Evolutionary conservation across 2,888 invertebrate species (phyloP).

Genomic region (Pandemis cinnamomeana): DNA sequence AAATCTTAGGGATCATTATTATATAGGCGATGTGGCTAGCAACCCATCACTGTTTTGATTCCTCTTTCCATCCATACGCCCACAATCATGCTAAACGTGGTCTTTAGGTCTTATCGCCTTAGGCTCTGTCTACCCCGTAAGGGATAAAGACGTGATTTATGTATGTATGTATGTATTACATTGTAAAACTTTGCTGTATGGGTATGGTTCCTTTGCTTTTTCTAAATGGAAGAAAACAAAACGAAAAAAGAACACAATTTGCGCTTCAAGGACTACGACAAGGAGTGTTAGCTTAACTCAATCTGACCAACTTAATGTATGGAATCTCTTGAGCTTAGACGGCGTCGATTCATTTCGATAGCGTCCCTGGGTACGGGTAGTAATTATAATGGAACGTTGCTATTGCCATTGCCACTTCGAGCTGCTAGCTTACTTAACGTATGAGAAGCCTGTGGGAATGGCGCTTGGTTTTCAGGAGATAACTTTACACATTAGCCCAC

Average conservation of each 20-base stretch:
- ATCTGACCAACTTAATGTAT: conserved; percentile 13
- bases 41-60: no score
- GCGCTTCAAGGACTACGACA: background rate
- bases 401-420: background rate
- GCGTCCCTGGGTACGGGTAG: conserved; percentile 21
- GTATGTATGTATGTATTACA: no score
- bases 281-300: conserved; percentile 4
- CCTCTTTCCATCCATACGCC: no score
- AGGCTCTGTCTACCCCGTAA: no score
- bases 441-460: conserved; percentile 5
- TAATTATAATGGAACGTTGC: conserved; percentile 35
- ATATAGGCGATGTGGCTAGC: no score
- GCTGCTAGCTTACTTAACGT: conserved; percentile 7
- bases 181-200: no score
- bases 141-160: no score
- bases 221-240: background rate
- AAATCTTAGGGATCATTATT: no score
- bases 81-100: no score
- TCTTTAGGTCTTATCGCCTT: no score
- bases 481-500: background rate
- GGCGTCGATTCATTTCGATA: conserved; percentile 30
- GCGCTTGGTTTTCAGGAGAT: background rate
- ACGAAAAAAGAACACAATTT: background rate
- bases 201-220: no score
- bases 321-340: conserved; percentile 20